Percentiles rank a stretch among this genome's conserved stretches.
These are phyloP conservation scores for Chrysolina oricalcia DNA, from an alignment of 2,888 invertebrate genomes.

Conservation along the genomic window DNA sequence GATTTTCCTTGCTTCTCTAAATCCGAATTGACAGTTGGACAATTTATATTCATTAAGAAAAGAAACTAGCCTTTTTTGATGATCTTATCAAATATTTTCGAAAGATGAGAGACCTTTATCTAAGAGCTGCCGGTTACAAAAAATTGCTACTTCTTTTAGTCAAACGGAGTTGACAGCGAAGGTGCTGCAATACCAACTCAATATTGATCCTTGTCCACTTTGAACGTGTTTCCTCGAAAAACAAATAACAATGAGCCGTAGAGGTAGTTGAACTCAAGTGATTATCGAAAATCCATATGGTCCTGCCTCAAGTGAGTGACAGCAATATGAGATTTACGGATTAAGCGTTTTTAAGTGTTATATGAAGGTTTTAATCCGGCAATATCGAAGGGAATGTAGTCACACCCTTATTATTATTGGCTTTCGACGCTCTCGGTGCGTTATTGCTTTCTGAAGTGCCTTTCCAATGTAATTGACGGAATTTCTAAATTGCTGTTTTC, in stretches of 20 bases:
- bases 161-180: too few species aligned
- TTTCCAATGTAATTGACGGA: conserved; percentile 39
- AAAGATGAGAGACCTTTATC: too few species aligned
- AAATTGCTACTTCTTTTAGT: too few species aligned
- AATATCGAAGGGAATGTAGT: conserved; percentile 62
- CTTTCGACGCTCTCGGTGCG: conserved; percentile 55
- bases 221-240: background rate
- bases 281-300: conserved; percentile 7
- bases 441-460: conserved; percentile 61
- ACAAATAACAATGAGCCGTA: background rate
- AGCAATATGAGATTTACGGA: conserved; percentile 64
- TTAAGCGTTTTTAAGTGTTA: conserved; percentile 59
- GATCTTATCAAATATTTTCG: too few species aligned
- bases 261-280: background rate
- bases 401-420: conserved; percentile 55
- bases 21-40: too few species aligned
- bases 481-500: conserved; percentile 32
- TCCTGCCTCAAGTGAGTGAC: conserved; percentile 13
- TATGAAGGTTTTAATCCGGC: conserved; percentile 60
- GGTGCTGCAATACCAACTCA: too few species aligned
- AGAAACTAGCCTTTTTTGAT: too few species aligned
- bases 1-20: too few species aligned
- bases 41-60: too few species aligned
- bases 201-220: too few species aligned
- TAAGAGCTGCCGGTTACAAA: too few species aligned